These are phyloP conservation scores for Poecilus cupreus DNA, from an alignment of 2,888 invertebrate species.

Conservation along the genomic window DNA sequence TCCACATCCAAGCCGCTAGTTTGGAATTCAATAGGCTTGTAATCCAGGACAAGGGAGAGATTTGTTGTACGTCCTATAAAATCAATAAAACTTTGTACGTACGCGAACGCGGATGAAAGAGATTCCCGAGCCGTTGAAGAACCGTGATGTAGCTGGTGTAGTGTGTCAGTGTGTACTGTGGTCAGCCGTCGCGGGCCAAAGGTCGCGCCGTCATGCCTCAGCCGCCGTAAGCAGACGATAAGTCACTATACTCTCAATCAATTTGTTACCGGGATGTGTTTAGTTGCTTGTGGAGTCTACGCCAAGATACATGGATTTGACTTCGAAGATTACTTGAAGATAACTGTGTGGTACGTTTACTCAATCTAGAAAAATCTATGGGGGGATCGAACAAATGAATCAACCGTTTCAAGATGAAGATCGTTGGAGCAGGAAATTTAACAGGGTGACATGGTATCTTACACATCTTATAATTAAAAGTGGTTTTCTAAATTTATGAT, in stretches of 20 bases:
- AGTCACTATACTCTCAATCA: neutral
- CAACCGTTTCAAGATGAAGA: no score
- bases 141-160: neutral
- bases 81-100: constrained; percentile 5
- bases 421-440: no score
- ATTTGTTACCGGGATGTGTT: neutral
- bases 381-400: no score
- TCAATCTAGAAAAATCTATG: no score
- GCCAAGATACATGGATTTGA: no score
- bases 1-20: neutral
- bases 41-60: constrained; percentile 20
- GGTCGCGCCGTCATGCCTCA: neutral
- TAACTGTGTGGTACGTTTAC: no score
- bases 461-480: no score
- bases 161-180: constrained; percentile 26
- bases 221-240: neutral
- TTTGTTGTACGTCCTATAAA: constrained; percentile 24
- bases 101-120: neutral
- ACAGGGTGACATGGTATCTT: no score
- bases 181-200: constrained; percentile 7
- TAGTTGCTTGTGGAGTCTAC: no score
- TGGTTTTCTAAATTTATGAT: no score
- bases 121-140: neutral
- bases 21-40: constrained; percentile 7
- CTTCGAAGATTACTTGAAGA: no score